Conservation (phyloP, 2,113 vertebrate genomes). For the Ceratotherium simum region DNA sequence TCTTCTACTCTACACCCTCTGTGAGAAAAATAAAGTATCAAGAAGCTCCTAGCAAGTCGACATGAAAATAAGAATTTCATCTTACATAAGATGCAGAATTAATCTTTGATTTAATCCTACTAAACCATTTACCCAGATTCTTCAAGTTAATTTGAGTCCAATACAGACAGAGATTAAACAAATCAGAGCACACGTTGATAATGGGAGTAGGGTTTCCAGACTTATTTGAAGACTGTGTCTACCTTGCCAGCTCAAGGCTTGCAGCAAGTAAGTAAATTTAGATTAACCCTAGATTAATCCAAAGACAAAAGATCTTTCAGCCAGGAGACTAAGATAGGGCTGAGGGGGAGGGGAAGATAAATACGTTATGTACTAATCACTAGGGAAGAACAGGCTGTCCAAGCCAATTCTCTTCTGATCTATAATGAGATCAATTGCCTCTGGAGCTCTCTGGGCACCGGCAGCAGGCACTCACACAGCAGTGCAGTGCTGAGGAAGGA, state of each 20-base stretch:
- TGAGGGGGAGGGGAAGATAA: slow-evolving; percentile 25
- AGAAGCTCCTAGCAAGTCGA: slow-evolving; percentile 31
- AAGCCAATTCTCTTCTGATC: slow-evolving; percentile 80
- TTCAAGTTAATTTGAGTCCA: slow-evolving; percentile 57
- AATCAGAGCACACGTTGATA: slow-evolving; percentile 46
- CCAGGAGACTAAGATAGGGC: slow-evolving; percentile 51
- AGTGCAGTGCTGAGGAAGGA: background rate
- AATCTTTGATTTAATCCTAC: slow-evolving; percentile 67
- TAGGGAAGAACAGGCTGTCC: slow-evolving; percentile 82
- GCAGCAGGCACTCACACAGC: slow-evolving; percentile 49
- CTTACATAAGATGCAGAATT: slow-evolving; percentile 54
- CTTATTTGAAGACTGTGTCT: slow-evolving; percentile 62
- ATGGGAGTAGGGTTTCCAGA: slow-evolving; percentile 26
- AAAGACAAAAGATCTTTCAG: slow-evolving; percentile 74
- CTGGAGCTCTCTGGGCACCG: slow-evolving; percentile 70
- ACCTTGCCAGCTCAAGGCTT: slow-evolving; percentile 53
- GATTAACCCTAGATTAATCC: slow-evolving; percentile 77
- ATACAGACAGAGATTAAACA: slow-evolving; percentile 70
- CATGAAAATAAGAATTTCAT: slow-evolving; percentile 62
- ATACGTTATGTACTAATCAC: slow-evolving; percentile 81
- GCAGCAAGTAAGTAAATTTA: slow-evolving; percentile 65
- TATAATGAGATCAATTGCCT: slow-evolving; percentile 83
- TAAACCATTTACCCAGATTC: slow-evolving; percentile 41
- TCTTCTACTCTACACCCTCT: background rate
- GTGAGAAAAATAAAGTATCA: slow-evolving; percentile 29